Conservation (phyloP, 2,888 invertebrate genomes). For the Eumerus sabulonum region DNA sequence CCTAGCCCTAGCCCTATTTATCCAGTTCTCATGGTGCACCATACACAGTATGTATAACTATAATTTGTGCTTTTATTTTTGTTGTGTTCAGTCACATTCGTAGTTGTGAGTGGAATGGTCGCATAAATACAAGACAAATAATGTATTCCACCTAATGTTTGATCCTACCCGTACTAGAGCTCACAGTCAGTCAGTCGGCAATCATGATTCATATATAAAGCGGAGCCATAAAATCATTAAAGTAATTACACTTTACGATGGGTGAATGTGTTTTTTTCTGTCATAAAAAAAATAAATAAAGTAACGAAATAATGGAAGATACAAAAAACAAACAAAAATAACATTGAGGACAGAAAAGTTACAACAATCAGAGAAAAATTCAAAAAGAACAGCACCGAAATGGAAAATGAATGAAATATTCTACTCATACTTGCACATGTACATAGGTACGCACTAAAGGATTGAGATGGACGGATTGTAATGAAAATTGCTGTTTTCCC, state of each 20-base stretch:
- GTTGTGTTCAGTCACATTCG: conserved; percentile 43
- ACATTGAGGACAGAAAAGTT: conserved; percentile 42
- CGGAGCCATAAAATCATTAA: conserved; percentile 72
- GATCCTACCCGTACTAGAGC: conserved; percentile 40
- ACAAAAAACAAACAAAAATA: conserved; percentile 36
- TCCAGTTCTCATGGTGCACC: conserved; percentile 8
- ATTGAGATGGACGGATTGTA: conserved; percentile 48
- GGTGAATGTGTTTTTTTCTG: conserved; percentile 68
- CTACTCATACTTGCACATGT: too few species aligned
- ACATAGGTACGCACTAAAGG: too few species aligned
- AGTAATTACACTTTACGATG: conserved; percentile 72
- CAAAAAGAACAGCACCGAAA: conserved; percentile 12
- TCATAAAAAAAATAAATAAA: conserved; percentile 52
- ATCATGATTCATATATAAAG: conserved; percentile 69
- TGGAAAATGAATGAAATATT: conserved; percentile 35
- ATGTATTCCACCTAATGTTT: conserved; percentile 68
- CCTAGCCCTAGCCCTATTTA: conserved; percentile 3
- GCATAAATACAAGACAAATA: conserved; percentile 68
- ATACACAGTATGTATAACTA: conserved; percentile 58
- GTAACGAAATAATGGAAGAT: conserved; percentile 32
- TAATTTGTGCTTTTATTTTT: conserved; percentile 60
- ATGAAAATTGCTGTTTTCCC: conserved; percentile 57
- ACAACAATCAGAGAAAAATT: conserved; percentile 27
- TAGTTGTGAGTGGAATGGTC: conserved; percentile 63
- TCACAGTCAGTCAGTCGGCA: conserved; percentile 63